Percentiles rank a stretch among this genome's conserved stretches.
These are phyloP conservation scores for Coryphaenoides rupestris DNA, from an alignment of 2,113 vertebrate species.

Conservation along the genomic window DNA sequence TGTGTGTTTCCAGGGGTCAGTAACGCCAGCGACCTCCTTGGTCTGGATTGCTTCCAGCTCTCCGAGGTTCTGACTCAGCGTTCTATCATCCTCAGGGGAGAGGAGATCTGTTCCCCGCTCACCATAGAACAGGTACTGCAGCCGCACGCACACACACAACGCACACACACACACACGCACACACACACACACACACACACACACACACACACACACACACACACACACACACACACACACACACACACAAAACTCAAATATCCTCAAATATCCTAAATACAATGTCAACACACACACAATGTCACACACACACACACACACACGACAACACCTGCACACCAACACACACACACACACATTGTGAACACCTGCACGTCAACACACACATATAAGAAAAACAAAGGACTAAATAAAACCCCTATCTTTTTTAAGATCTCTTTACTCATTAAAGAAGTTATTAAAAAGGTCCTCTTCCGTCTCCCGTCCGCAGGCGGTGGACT, in stretches of 20 bases:
- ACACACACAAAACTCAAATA: too few species aligned
- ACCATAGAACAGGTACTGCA: constrained; percentile 83
- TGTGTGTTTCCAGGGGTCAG: constrained; percentile 73
- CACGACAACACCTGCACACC: neutral
- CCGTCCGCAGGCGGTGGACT: constrained; percentile 81
- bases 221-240: too few species aligned
- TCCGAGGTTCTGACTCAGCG: constrained; percentile 90
- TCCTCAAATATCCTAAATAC: too few species aligned
- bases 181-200: neutral
- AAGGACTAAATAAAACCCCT: too few species aligned
- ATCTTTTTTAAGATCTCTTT: too few species aligned
- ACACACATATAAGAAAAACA: too few species aligned
- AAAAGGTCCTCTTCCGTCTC: neutral
- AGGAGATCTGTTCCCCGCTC: constrained; percentile 92
- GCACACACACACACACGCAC: neutral
- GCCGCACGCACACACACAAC: neutral
- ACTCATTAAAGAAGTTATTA: too few species aligned
- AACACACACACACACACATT: neutral
- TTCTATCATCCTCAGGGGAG: constrained; percentile 89
- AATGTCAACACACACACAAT: neutral
- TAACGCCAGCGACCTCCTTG: constrained; percentile 84
- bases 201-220: neutral
- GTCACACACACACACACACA: neutral
- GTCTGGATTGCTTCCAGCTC: constrained; percentile 85
- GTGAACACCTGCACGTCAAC: too few species aligned